These are phyloP conservation scores for Agrochola lychnidis DNA, from an alignment of 2,888 invertebrate genomes.

Conservation along the genomic window DNA sequence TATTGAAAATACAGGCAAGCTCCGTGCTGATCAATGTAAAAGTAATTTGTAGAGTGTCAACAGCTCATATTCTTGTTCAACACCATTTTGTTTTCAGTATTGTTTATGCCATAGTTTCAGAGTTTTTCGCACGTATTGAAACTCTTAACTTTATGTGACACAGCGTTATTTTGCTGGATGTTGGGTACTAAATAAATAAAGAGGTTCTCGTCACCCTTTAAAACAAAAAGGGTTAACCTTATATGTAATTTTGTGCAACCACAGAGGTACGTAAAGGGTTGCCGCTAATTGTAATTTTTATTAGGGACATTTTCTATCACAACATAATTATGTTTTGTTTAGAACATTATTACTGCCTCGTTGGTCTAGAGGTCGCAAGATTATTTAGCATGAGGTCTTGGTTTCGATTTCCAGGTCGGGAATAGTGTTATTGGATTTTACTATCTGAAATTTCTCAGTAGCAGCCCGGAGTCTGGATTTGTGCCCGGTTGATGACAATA, in stretches of 20 bases:
- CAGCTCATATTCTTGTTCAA: conserved; percentile 30
- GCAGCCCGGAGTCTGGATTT: too few species aligned
- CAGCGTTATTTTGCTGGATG: conserved; percentile 12
- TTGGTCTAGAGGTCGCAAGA: too few species aligned
- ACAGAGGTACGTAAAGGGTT: conserved; percentile 4
- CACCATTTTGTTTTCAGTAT: conserved; percentile 30
- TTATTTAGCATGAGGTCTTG: too few species aligned
- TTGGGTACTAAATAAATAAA: neutral
- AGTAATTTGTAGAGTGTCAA: conserved; percentile 52
- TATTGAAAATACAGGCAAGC: conserved; percentile 27
- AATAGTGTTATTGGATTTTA: too few species aligned
- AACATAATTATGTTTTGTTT: neutral
- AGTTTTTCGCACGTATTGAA: conserved; percentile 29
- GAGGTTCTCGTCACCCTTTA: neutral
- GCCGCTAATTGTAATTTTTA: neutral
- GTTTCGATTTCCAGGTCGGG: too few species aligned
- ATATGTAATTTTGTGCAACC: neutral
- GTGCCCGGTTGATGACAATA: too few species aligned
- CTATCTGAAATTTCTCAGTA: too few species aligned
- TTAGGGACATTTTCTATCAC: neutral
- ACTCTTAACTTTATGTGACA: conserved; percentile 9
- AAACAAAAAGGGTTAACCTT: neutral
- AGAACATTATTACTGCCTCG: neutral
- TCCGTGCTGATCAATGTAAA: conserved; percentile 41
- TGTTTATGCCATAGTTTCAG: conserved; percentile 38